These are phyloP conservation scores for Archips crataeganus DNA, from an alignment of 2,888 invertebrate genomes.

Conservation along the genomic window DNA sequence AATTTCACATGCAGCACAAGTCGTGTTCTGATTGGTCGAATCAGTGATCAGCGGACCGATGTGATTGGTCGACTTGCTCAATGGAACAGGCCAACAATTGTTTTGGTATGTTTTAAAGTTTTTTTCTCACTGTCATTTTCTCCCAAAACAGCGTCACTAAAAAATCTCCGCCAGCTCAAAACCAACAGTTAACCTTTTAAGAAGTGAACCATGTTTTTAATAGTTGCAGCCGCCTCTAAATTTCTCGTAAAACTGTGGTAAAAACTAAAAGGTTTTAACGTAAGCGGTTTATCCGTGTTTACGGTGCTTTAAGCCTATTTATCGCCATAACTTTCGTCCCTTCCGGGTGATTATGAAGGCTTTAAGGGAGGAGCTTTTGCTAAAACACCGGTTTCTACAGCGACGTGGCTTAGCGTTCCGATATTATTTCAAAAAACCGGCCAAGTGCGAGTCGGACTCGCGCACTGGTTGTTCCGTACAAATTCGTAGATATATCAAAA, in stretches of 20 bases:
- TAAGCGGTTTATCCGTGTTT: constrained; percentile 34
- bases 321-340: constrained; percentile 37
- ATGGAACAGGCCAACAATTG: too few relatives aligned
- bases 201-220: neutral
- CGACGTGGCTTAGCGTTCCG: neutral
- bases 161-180: neutral
- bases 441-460: too few relatives aligned
- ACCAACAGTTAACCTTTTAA: neutral
- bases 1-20: too few relatives aligned
- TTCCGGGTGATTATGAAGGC: constrained; percentile 29
- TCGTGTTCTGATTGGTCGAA: too few relatives aligned
- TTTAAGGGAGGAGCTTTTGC: constrained; percentile 19
- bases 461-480: too few relatives aligned
- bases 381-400: neutral
- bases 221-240: constrained; percentile 1
- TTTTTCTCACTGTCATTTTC: too few relatives aligned
- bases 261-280: constrained; percentile 34
- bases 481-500: too few relatives aligned
- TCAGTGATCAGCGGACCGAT: too few relatives aligned
- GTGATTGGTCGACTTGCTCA: too few relatives aligned
- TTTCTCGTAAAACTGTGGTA: constrained; percentile 14
- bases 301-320: constrained; percentile 36
- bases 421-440: neutral
- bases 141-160: too few relatives aligned
- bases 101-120: too few relatives aligned